Evolutionary conservation across 35 echinoderm and acorn worm genomes (phyloP).

Genomic region (Hemicentrotus pulcherrimus): DNA sequence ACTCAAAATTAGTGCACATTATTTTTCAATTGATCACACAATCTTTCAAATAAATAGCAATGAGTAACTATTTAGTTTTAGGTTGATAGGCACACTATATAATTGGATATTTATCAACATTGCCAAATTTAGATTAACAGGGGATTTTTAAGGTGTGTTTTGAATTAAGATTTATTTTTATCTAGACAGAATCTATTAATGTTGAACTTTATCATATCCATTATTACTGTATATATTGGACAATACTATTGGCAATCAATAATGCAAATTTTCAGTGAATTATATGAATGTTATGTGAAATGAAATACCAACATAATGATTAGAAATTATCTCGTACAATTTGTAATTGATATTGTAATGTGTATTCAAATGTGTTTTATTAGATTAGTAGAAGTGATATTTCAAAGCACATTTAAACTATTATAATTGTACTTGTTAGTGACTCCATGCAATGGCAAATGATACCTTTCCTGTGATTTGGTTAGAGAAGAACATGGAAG

Average conservation of each 20-base stretch:
- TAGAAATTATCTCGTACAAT: no score
- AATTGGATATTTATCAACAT: background rate
- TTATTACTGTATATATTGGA: no score
- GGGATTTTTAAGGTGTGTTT: background rate
- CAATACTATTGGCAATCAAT: no score
- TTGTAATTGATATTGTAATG: no score
- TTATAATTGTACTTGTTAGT: background rate
- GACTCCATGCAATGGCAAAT: conserved; percentile 16
- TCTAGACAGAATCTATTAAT: no score
- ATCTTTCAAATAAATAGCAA: background rate
- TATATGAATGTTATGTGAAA: no score
- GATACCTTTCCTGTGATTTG: background rate
- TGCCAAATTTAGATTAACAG: background rate
- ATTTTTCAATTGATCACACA: background rate
- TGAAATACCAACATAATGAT: no score
- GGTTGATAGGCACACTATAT: background rate
- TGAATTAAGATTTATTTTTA: no score
- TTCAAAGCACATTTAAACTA: background rate
- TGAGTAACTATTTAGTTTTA: background rate
- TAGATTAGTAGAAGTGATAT: no score
- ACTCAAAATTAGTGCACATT: background rate
- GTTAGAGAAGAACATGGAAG: background rate
- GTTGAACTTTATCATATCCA: no score
- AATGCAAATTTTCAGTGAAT: no score
- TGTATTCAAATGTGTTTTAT: no score